Evolutionary conservation across 2,113 vertebrate species (phyloP).

Genomic region (Donacobius atricapilla): DNA sequence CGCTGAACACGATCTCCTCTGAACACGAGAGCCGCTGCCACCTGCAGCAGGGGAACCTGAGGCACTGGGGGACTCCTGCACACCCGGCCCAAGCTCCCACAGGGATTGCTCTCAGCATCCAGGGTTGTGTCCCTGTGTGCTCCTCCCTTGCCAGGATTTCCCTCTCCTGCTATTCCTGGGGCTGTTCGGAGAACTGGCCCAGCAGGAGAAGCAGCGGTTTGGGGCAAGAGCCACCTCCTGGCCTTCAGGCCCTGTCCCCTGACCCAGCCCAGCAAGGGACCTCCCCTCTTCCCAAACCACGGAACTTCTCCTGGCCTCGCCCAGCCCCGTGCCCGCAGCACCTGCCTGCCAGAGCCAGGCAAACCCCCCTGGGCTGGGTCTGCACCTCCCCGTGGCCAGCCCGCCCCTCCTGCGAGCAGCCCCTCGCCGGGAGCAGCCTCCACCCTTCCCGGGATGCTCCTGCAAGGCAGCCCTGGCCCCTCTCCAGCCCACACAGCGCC

Average conservation of each 20-base stretch:
- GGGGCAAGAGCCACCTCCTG: not conserved
- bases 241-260: not conserved
- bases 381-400: not conserved
- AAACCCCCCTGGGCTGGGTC: not conserved
- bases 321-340: not conserved
- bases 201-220: not conserved
- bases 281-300: not conserved
- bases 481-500: constrained; percentile 63
- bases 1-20: not conserved
- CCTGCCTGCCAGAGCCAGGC: not conserved
- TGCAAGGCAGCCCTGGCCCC: constrained; percentile 43
- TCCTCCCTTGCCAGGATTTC: not conserved
- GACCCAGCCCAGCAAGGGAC: not conserved
- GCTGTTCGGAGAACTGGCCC: too few species aligned
- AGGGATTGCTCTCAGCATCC: not conserved
- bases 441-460: not conserved
- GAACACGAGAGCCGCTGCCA: not conserved
- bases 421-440: not conserved
- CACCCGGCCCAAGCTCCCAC: not conserved
- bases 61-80: not conserved
- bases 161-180: not conserved
- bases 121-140: not conserved
- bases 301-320: not conserved
- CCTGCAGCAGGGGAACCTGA: not conserved
- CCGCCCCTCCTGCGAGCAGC: not conserved